Base-by-base conservation (phyloP, 2,888 invertebrate species). In the Drosophila algonquin region DNA sequence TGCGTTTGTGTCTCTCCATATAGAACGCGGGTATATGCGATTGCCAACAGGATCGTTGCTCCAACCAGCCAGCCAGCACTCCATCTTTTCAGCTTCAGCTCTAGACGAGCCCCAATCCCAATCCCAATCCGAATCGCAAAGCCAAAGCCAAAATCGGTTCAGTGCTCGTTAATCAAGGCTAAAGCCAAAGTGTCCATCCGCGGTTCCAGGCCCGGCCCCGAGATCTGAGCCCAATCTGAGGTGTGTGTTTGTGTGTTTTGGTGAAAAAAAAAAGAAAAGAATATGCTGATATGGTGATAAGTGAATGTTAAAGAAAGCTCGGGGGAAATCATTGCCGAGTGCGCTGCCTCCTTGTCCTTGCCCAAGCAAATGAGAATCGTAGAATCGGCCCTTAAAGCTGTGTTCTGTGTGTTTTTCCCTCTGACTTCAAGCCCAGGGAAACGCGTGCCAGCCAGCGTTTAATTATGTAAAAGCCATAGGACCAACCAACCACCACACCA, bases 241-340 rank as follows among this genome's bases (percentile, higher is more conserved):
- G 52, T 69, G 55, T 45, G 69, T 52, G 69, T 30, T 40, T 21
- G 73, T 63, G 57, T 35, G 62, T 46, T 51, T 27, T 32, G 21
- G 45, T 48, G 57, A 30, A 5, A 9, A 12, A 16, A 30, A 21
- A 30, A 45, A 53, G 10, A 8, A n/a, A 18, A 10, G 21, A 24
- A n/a, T 24, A 47, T 52, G 54, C 46, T 86, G 76, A 86, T 79
- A 65, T 77, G 79, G 77, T 83, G 84, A 77, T 78, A 89, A 89
- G 86, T 85, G 87, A 83, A 78, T 76, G 79, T 67, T 75, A 64
- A 68, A 51, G 52, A 65, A 57, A 73, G 62, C 89, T 80, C 89
- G 81, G 75, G 89, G 89, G 86, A 86, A 86, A 86, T 89, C 80
- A 87, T 84, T 75, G 75, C 76, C 85, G 81, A 89, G 87, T 87